These are phyloP conservation scores for Frankliniella intonsa DNA, from an alignment of 2,888 invertebrate genomes.

Conservation along the genomic window DNA sequence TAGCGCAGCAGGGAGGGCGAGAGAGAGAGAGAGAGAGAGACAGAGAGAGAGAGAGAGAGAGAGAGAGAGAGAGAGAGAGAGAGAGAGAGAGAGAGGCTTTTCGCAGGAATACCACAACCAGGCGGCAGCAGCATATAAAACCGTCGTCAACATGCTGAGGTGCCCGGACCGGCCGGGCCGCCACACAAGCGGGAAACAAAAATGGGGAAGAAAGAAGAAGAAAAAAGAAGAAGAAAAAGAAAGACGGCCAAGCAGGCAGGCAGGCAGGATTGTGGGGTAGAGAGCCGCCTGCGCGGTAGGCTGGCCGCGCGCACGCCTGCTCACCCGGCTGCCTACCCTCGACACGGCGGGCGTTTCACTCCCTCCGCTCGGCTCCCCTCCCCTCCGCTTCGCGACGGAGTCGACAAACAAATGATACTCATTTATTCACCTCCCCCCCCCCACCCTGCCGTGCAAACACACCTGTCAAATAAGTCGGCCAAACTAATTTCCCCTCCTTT, in stretches of 20 bases:
- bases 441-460: background rate
- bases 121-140: too few relatives aligned
- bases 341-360: too few relatives aligned
- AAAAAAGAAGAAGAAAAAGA: background rate
- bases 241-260: background rate
- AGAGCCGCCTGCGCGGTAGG: background rate
- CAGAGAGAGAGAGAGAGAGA: slow-evolving; percentile 8
- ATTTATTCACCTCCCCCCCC: background rate
- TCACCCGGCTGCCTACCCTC: too few relatives aligned
- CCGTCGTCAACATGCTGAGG: too few relatives aligned
- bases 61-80: slow-evolving; percentile 31
- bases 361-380: background rate
- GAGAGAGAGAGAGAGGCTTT: slow-evolving; percentile 30
- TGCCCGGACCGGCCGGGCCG: too few relatives aligned
- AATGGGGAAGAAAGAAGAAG: background rate
- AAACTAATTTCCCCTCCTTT: background rate
- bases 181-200: background rate
- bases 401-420: background rate
- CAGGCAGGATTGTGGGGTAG: background rate
- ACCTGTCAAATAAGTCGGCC: background rate
- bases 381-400: background rate
- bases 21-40: slow-evolving; percentile 28
- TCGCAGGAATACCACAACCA: background rate
- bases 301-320: background rate
- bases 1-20: too few relatives aligned